A percentile compares a stretch with the other conserved stretches of the same genome.
Conservation (phyloP, 2,113 vertebrate species). For the Hystrix cristata region DNA sequence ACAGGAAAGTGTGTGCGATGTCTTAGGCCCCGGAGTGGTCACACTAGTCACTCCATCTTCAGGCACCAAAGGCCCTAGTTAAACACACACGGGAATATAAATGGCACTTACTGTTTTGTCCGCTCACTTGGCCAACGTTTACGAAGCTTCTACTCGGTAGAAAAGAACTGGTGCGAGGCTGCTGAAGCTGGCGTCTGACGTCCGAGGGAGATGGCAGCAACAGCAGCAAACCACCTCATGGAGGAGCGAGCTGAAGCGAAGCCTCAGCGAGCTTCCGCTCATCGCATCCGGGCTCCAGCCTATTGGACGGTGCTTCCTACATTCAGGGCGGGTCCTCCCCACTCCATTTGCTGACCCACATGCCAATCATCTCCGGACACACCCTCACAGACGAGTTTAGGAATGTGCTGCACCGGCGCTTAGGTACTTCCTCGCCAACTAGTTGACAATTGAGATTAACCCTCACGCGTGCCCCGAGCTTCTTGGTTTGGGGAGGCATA, state of each 20-base stretch:
- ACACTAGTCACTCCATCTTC: neutral
- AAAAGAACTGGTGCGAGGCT: neutral
- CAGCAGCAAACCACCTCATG: neutral
- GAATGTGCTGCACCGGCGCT: fast-evolving
- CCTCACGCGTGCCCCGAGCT: neutral
- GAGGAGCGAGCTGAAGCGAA: too few relatives aligned
- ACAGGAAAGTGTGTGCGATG: neutral
- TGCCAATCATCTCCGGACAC: neutral
- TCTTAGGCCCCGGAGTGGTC: neutral
- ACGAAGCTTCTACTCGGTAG: neutral
- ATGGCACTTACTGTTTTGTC: neutral
- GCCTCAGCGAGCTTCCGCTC: neutral
- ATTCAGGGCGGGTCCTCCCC: neutral
- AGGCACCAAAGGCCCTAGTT: neutral
- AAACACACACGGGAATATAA: neutral
- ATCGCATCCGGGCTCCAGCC: neutral
- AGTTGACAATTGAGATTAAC: neutral
- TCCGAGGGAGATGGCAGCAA: neutral
- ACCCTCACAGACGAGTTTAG: too few relatives aligned
- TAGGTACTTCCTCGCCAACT: too few relatives aligned
- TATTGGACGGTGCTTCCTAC: neutral
- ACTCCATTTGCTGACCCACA: neutral
- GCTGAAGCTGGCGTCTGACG: neutral
- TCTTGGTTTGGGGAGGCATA: neutral
- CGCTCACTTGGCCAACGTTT: neutral